phyloP scores from a whole-genome alignment of 2,797 vertebrate species.

The Protonibea diacanthus region DNA sequence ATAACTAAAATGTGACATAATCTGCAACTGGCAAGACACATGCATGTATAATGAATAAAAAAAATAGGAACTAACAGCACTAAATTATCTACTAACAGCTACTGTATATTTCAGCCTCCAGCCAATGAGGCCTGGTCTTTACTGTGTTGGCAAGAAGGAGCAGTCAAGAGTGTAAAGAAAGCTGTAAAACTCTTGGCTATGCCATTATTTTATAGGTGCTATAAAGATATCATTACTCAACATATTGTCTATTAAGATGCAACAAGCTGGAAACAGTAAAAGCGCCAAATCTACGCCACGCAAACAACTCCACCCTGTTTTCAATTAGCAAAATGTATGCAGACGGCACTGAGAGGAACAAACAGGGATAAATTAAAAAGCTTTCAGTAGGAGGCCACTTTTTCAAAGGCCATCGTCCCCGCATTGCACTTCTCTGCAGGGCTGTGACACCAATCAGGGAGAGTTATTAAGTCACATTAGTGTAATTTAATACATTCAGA shows the following conservation, averaged over 20 bases:
- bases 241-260: conserved; percentile 56
- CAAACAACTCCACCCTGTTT: conserved; percentile 19
- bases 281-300: conserved; percentile 13
- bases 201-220: conserved; percentile 45
- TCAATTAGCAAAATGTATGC: conserved; percentile 41
- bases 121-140: conserved; percentile 16
- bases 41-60: conserved; percentile 10
- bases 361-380: conserved; percentile 40
- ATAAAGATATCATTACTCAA: conserved; percentile 52
- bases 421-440: conserved; percentile 27
- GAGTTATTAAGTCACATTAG: conserved; percentile 31
- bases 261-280: conserved; percentile 34
- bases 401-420: conserved; percentile 23
- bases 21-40: conserved; percentile 20
- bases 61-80: background rate
- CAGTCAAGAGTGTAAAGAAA: conserved; percentile 41
- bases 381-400: conserved; percentile 28
- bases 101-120: conserved; percentile 6
- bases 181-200: conserved; percentile 47
- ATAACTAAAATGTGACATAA: conserved; percentile 18
- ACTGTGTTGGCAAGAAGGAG: conserved; percentile 31
- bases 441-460: conserved; percentile 38
- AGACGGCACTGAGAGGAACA: conserved; percentile 31
- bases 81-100: conserved; percentile 3
- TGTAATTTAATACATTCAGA: conserved; percentile 35